Conservation (phyloP, 2,797 vertebrate genomes). For the Chromobotia macracanthus region DNA sequence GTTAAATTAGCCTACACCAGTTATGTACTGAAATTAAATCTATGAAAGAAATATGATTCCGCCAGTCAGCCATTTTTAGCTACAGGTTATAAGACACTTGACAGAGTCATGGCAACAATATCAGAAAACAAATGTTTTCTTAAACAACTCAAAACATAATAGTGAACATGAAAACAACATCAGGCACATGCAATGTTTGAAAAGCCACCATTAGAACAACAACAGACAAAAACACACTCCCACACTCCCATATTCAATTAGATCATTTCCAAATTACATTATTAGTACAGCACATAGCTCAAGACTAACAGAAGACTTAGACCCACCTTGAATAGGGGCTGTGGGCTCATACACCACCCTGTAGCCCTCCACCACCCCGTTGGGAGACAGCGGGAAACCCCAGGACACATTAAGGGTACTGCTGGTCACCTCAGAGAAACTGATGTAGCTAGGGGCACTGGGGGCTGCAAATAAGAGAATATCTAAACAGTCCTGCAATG, state of each 20-base stretch:
- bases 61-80: too few species aligned
- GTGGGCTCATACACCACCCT: conserved; percentile 90
- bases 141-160: conserved; percentile 7
- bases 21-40: conserved; percentile 38
- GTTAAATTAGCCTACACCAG: conserved; percentile 16
- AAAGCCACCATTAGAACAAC: neutral
- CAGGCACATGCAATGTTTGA: neutral
- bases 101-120: conserved; percentile 29
- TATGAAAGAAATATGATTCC: neutral
- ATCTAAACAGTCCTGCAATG: neutral
- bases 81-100: conserved; percentile 20
- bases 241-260: too few species aligned
- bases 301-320: neutral
- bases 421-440: conserved; percentile 91
- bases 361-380: conserved; percentile 93
- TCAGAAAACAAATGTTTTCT: conserved; percentile 32
- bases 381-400: conserved; percentile 86
- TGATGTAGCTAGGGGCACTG: conserved; percentile 85
- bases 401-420: conserved; percentile 92
- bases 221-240: neutral
- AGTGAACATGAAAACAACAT: neutral
- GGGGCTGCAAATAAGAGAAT: conserved; percentile 78
- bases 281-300: neutral
- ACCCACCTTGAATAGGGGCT: conserved; percentile 86
- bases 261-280: neutral